Conservation (phyloP, 2,113 vertebrate species). For the Lophochroa leadbeateri region DNA sequence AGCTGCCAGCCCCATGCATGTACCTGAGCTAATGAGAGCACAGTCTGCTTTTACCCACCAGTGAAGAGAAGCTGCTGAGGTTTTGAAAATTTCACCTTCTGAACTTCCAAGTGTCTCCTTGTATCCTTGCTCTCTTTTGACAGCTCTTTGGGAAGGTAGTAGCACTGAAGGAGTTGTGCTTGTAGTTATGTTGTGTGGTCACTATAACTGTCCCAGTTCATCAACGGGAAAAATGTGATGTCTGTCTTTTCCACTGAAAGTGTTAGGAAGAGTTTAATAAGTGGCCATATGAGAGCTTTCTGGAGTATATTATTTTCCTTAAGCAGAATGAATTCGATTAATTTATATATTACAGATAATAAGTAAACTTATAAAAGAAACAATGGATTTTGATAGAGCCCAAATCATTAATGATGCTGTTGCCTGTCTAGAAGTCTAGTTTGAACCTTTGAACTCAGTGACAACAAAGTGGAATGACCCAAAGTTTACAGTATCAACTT, state of each 20-base stretch:
- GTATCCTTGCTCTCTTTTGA: background rate
- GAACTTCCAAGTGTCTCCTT: background rate
- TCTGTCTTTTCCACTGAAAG: background rate
- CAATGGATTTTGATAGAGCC: background rate
- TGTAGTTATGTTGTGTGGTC: background rate
- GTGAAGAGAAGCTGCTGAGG: background rate
- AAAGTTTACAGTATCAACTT: background rate
- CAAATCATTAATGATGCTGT: background rate
- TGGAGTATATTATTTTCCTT: background rate
- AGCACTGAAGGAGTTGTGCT: background rate
- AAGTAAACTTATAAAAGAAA: background rate
- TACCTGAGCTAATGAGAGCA: background rate
- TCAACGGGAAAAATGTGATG: background rate
- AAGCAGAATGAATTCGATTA: background rate
- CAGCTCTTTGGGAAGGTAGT: fast-evolving
- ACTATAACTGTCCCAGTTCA: background rate
- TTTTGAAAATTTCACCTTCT: background rate
- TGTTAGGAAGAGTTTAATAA: background rate
- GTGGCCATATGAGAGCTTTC: background rate
- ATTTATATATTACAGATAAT: background rate
- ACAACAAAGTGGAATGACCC: background rate
- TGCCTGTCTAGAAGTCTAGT: background rate
- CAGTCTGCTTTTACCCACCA: background rate
- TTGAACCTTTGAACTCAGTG: background rate
- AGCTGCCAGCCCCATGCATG: background rate